phyloP scores from a whole-genome alignment of 2,113 vertebrate genomes.

The Chinchilla lanigera region DNA sequence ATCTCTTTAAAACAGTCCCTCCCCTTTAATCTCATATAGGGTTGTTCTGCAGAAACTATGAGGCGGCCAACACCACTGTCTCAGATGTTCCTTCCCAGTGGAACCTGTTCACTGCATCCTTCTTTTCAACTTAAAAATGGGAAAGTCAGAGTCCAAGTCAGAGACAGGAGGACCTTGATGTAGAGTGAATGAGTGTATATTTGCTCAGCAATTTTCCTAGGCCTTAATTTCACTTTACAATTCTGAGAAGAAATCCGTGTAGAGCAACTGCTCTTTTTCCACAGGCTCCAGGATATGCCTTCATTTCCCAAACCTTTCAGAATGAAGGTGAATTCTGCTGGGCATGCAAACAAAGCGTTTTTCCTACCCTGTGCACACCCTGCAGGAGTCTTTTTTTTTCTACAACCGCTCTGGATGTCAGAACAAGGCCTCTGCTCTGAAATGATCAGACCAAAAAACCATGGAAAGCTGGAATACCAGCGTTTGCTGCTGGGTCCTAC shows the following conservation, averaged over 20 bases:
- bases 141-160: not conserved
- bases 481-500: not conserved
- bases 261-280: not conserved
- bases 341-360: not conserved
- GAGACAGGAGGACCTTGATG: not conserved
- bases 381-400: not conserved
- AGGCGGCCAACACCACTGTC: not conserved
- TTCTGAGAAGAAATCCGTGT: not conserved
- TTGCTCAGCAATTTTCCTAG: not conserved
- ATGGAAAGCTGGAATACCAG: not conserved
- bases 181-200: not conserved
- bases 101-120: not conserved
- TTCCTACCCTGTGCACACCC: not conserved
- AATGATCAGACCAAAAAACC: not conserved
- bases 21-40: not conserved
- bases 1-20: not conserved
- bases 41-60: not conserved
- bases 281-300: fast-evolving
- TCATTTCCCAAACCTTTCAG: not conserved
- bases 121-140: not conserved
- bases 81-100: not conserved
- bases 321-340: not conserved
- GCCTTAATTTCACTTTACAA: not conserved
- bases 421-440: not conserved
- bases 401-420: not conserved